Percentiles rank a stretch among this genome's conserved stretches.
phyloP scores from a whole-genome alignment of 2,113 vertebrate species.

The Apistogramma diplotaenia region DNA sequence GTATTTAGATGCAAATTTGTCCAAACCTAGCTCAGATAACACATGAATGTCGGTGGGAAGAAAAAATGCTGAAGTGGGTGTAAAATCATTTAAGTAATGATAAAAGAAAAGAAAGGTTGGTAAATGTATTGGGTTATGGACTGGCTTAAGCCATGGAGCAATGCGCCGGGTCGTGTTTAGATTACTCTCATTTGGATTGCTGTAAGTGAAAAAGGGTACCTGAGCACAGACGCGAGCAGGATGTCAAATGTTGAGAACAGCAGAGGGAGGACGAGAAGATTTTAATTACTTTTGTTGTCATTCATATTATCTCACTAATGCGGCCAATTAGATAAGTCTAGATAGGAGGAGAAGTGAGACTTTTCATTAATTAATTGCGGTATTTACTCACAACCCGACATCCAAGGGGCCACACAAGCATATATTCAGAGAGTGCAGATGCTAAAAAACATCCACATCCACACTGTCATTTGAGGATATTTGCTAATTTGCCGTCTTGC shows the following conservation, averaged over 20 bases:
- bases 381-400: background rate
- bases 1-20: conserved; percentile 78
- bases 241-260: conserved; percentile 43
- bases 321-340: conserved; percentile 39
- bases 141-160: conserved; percentile 51
- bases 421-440: background rate
- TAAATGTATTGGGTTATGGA: conserved; percentile 59
- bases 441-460: background rate
- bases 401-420: background rate
- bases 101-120: conserved; percentile 42
- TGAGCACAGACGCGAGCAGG: conserved; percentile 21
- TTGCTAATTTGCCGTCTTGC: conserved; percentile 10
- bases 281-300: conserved; percentile 68
- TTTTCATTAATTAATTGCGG: conserved; percentile 2
- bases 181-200: conserved; percentile 56
- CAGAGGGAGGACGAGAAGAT: conserved; percentile 26
- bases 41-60: conserved; percentile 50
- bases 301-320: conserved; percentile 58
- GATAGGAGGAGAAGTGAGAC: conserved; percentile 22
- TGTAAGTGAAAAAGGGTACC: conserved; percentile 28
- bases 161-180: conserved; percentile 40
- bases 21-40: conserved; percentile 69
- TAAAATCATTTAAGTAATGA: conserved; percentile 67
- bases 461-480: background rate
- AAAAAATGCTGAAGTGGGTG: conserved; percentile 65